A percentile compares a stretch with the other conserved stretches of the same genome.
These are phyloP conservation scores for Zalophus californianus DNA, from an alignment of 2,797 vertebrate species.

Conservation along the genomic window DNA sequence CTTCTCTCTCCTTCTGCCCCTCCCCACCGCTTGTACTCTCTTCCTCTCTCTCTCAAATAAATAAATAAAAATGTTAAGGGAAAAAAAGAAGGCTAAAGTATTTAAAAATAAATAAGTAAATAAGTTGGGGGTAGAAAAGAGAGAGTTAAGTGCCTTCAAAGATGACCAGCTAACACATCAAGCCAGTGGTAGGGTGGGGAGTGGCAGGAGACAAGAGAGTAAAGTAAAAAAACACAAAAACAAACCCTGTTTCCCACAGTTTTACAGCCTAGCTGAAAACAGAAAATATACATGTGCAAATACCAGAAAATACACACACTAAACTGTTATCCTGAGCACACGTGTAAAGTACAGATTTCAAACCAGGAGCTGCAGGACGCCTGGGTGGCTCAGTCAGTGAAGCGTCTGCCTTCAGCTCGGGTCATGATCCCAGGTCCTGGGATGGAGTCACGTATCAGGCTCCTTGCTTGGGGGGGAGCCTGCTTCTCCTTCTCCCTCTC, in stretches of 20 bases:
- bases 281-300: background rate
- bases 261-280: background rate
- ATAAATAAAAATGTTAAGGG: too few relatives aligned
- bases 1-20: background rate
- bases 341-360: background rate
- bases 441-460: too few relatives aligned
- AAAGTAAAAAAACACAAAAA: background rate
- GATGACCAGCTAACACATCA: background rate
- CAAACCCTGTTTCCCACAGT: background rate
- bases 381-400: too few relatives aligned
- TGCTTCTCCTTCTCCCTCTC: too few relatives aligned
- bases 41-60: background rate
- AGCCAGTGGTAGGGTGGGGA: background rate
- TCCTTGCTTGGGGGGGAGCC: too few relatives aligned
- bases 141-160: slow-evolving; percentile 1
- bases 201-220: background rate
- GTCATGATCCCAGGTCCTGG: too few relatives aligned
- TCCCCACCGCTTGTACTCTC: background rate
- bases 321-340: background rate
- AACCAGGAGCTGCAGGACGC: background rate
- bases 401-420: too few relatives aligned
- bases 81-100: too few relatives aligned
- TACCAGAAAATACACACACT: background rate
- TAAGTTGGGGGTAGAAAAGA: background rate
- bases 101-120: too few relatives aligned